A percentile compares a stretch with the other conserved stretches of the same genome.
Conservation (phyloP, 2,888 invertebrate species). For the Lottia gigantea region DNA sequence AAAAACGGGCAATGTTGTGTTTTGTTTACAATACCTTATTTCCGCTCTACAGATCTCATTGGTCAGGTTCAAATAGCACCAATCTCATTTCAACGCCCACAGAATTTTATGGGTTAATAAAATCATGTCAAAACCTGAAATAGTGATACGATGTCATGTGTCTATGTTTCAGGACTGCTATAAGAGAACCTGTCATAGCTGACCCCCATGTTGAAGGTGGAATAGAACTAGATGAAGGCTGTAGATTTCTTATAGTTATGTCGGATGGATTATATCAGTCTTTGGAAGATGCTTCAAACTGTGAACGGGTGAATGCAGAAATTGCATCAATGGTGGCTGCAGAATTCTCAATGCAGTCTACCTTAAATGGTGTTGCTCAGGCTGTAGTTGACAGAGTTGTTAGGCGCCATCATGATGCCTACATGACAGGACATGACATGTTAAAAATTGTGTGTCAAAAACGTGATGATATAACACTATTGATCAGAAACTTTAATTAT, state of each 20-base stretch:
- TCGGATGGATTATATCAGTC: conserved; percentile 87
- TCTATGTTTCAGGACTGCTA: conserved; percentile 71
- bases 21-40: too few relatives aligned
- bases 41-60: too few relatives aligned
- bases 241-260: conserved; percentile 85
- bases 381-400: conserved; percentile 86
- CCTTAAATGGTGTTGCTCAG: conserved; percentile 85
- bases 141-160: too few relatives aligned
- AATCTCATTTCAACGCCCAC: too few relatives aligned
- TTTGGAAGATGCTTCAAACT: conserved; percentile 81
- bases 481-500: conserved; percentile 88
- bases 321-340: conserved; percentile 62
- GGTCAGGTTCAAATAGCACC: too few relatives aligned
- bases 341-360: conserved; percentile 80
- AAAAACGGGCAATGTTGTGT: too few relatives aligned
- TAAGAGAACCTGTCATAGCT: conserved; percentile 83
- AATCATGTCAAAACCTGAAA: too few relatives aligned
- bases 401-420: conserved; percentile 83
- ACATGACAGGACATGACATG: conserved; percentile 70
- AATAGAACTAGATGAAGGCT: conserved; percentile 81
- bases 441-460: conserved; percentile 69
- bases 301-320: conserved; percentile 76
- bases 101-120: too few relatives aligned
- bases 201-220: conserved; percentile 84
- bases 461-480: conserved; percentile 85